Evolutionary conservation across 2,888 invertebrate genomes (phyloP).

Genomic region (Ormyrus nitidulus): DNA sequence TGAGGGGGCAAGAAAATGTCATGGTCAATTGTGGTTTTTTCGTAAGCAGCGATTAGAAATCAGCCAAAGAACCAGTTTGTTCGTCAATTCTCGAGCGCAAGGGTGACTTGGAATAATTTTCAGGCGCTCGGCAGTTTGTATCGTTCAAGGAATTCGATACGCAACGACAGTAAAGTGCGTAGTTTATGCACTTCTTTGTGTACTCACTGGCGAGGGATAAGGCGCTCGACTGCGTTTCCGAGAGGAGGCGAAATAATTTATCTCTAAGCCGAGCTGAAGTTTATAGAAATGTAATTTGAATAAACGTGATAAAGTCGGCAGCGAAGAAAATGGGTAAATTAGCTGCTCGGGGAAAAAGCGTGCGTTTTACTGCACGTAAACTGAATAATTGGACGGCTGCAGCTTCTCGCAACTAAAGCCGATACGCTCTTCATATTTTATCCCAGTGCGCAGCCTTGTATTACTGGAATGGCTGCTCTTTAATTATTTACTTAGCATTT

Average conservation of each 20-base stretch:
- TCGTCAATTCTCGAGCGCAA: no score
- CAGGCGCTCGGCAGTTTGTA: no score
- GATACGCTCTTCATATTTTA: conserved; percentile 17
- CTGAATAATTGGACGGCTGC: conserved; percentile 41
- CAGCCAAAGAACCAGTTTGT: no score
- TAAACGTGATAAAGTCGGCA: conserved; percentile 26
- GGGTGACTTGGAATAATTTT: no score
- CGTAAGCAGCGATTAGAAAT: no score
- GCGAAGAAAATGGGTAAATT: conserved; percentile 25
- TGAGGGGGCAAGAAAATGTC: no score
- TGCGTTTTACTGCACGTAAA: conserved; percentile 34
- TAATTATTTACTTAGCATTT: conserved; percentile 18
- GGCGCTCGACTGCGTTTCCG: not conserved
- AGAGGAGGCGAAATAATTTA: conserved; percentile 16
- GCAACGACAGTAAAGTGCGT: no score
- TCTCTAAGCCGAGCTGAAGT: conserved; percentile 7
- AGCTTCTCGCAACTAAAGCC: not conserved
- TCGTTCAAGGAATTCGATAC: no score
- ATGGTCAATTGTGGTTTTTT: no score
- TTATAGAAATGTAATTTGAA: conserved; percentile 24
- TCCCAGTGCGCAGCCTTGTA: not conserved
- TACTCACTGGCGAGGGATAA: not conserved
- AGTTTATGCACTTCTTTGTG: not conserved
- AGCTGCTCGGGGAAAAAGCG: conserved; percentile 6
- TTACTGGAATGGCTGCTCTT: conserved; percentile 15